A percentile compares a stretch with the other conserved stretches of the same genome.
These are phyloP conservation scores for Galago senegalensis DNA, from an alignment of 2,797 vertebrate species.

Conservation along the genomic window DNA sequence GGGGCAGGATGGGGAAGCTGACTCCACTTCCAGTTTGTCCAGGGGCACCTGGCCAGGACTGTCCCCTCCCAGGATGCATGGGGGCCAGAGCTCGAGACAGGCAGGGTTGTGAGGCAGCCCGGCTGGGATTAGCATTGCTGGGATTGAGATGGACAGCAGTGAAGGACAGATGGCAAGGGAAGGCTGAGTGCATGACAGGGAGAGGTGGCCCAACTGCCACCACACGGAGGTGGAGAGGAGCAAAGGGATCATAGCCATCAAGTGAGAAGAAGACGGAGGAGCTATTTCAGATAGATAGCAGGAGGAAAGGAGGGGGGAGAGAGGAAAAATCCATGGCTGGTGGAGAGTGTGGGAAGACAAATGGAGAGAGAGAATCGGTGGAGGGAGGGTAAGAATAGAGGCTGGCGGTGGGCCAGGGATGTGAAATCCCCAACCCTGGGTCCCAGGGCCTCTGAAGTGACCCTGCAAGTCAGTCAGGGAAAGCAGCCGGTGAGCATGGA, in stretches of 20 bases:
- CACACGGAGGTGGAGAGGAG: background rate
- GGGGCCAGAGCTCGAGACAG: background rate
- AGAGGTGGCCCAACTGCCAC: too few species aligned
- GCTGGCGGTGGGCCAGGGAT: background rate
- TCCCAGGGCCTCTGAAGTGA: constrained; percentile 22
- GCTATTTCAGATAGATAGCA: background rate
- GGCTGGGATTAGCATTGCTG: background rate
- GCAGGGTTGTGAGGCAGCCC: background rate
- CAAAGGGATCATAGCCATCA: background rate
- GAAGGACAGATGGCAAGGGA: background rate
- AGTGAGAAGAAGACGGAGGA: too few species aligned
- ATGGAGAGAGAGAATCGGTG: background rate
- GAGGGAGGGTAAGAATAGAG: accelerated
- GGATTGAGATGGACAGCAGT: background rate
- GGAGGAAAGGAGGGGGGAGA: too few species aligned
- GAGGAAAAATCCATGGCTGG: background rate
- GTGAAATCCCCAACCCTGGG: background rate
- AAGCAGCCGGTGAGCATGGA: background rate
- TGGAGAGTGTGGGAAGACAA: background rate
- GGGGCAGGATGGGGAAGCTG: background rate
- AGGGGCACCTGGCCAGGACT: background rate
- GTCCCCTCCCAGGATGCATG: background rate
- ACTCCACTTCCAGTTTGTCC: background rate
- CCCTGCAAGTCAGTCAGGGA: background rate
- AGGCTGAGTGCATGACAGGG: too few species aligned